Base-by-base conservation (phyloP, 2,888 invertebrate species). In the Tanytarsus gracilentus region DNA sequence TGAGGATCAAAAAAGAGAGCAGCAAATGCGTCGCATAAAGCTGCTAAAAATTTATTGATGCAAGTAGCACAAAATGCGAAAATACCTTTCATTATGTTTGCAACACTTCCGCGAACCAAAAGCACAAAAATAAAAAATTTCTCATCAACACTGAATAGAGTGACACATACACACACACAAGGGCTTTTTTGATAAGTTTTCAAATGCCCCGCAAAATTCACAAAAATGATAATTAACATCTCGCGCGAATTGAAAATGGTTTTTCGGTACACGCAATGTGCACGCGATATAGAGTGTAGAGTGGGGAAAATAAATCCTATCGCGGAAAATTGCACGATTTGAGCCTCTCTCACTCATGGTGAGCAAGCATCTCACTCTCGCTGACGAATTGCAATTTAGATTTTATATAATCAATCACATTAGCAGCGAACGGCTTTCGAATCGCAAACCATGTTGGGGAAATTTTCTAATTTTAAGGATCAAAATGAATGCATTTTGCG, bases 401-500 rank as follows among this genome's bases (percentile, higher is more conserved):
- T 56, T 56, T 27, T 29, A 29, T 44, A 21, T 58, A 58, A 58
- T 58, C 58, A 58, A 58, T 58, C 58, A 58, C 58, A 58, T 58
- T 23, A 36, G 23, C 14, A n/a, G 8, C 36, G 14, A 9, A n/a
- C n/a, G n/a, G n/a, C n/a, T n/a, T n/a, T n/a, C n/a, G n/a, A n/a
- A n/a, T n/a, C n/a, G n/a, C n/a, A n/a, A n/a, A n/a, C n/a, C n/a
- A n/a, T n/a, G n/a, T n/a, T n/a, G n/a, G n/a, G n/a, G n/a, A n/a
- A n/a, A n/a, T n/a, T n/a, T n/a, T n/a, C n/a, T n/a, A n/a, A n/a
- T n/a, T n/a, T n/a, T n/a, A n/a, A n/a, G n/a, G n/a, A n/a, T n/a
- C n/a, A n/a, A n/a, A n/a, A n/a, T n/a, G n/a, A n/a, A n/a, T n/a
- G n/a, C n/a, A n/a, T n/a, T n/a, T n/a, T n/a, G n/a, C n/a, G n/a